Percentiles rank a stretch among this genome's conserved stretches.
Conservation (phyloP, 2,888 invertebrate genomes). For the Cactoblastis cactorum region DNA sequence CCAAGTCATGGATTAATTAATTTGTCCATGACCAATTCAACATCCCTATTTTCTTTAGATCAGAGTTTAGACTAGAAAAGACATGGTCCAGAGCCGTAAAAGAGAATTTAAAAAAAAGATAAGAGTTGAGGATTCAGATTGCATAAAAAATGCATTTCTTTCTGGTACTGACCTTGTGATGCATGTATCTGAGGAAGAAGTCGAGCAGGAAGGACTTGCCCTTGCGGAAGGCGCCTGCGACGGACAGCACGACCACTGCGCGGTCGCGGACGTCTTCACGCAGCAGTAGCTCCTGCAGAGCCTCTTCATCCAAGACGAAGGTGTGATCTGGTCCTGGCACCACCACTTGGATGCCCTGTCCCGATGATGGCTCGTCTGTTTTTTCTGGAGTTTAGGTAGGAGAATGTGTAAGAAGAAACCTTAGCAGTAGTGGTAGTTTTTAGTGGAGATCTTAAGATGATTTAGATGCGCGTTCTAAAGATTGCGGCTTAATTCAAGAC, state of each 20-base stretch:
- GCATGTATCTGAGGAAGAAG: constrained; percentile 97
- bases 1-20: too few species aligned
- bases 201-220: constrained; percentile 98
- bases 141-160: too few species aligned
- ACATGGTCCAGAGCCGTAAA: too few species aligned
- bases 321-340: constrained; percentile 91
- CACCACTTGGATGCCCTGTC: constrained; percentile 89
- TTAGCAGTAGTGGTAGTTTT: too few species aligned
- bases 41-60: too few species aligned
- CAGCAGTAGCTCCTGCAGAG: constrained; percentile 85
- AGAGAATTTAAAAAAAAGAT: too few species aligned
- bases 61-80: too few species aligned
- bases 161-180: constrained; percentile 85
- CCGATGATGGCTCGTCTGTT: constrained; percentile 49
- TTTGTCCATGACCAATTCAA: too few species aligned
- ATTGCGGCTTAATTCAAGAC: too few species aligned
- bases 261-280: constrained; percentile 89
- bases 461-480: too few species aligned
- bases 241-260: constrained; percentile 94
- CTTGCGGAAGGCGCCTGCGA: constrained; percentile 98
- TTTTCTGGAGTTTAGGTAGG: constrained; percentile 29
- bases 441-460: background rate
- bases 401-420: too few species aligned
- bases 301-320: constrained; percentile 92
- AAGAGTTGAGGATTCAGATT: too few species aligned